Evolutionary conservation across 2,113 vertebrate genomes (phyloP).

Genomic region (Nettapus auritus): DNA sequence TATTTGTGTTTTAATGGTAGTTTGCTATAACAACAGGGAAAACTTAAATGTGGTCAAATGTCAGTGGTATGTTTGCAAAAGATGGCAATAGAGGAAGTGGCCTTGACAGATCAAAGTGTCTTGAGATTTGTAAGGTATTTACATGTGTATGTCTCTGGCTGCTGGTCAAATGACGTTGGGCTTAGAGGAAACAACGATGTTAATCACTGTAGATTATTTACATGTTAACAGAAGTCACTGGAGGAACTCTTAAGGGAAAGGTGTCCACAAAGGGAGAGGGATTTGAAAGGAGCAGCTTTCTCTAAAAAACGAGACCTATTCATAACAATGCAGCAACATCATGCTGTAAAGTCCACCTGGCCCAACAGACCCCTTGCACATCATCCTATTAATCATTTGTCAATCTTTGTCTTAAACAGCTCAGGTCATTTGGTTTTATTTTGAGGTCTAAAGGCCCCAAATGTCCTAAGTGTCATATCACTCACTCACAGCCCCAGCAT

Average conservation of each 20-base stretch:
- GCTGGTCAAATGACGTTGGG: background rate
- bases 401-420: background rate
- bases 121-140: background rate
- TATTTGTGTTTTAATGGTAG: background rate
- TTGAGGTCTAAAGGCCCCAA: background rate
- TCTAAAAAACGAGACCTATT: background rate
- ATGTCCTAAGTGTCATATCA: background rate
- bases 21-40: background rate
- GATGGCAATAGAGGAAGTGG: background rate
- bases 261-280: fast-evolving
- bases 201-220: background rate
- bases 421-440: background rate
- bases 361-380: background rate
- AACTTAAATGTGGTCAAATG: background rate
- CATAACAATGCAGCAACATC: background rate
- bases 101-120: background rate
- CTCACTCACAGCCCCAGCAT: background rate
- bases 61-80: background rate
- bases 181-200: background rate
- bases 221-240: background rate
- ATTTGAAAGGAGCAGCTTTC: background rate
- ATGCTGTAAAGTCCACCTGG: background rate
- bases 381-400: background rate
- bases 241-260: background rate
- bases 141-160: background rate